phyloP scores from a whole-genome alignment of 2,113 vertebrate species.

The Prunella himalayana region DNA sequence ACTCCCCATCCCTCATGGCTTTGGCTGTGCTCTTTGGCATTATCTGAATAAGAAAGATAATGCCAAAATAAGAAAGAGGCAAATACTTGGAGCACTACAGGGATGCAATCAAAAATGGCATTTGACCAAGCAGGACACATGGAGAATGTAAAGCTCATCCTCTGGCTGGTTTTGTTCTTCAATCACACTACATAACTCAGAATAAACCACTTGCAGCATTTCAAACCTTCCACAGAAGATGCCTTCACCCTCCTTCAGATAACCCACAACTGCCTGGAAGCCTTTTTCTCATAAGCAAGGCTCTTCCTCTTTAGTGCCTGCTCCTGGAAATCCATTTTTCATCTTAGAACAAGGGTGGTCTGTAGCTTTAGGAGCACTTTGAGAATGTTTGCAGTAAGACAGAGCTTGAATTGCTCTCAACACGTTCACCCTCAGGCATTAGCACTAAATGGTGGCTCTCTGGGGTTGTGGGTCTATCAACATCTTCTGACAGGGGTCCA shows the following conservation, averaged over 20 bases:
- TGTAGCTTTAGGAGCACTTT: not conserved
- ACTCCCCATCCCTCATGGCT: not conserved
- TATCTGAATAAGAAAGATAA: slow-evolving; percentile 37
- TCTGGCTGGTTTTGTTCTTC: not conserved
- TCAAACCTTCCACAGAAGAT: not conserved
- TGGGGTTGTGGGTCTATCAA: not conserved
- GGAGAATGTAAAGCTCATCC: not conserved
- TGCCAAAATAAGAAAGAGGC: not conserved
- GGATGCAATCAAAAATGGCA: not conserved
- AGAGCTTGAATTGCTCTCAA: not conserved
- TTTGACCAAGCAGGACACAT: not conserved
- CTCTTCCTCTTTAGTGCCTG: not conserved
- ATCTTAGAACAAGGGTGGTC: not conserved
- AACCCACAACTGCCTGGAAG: not conserved
- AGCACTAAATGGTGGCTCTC: not conserved
- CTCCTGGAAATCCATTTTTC: not conserved
- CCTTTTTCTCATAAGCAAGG: not conserved
- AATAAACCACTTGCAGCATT: not conserved
- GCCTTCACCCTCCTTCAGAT: not conserved
- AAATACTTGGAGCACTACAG: not conserved
- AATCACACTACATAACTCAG: not conserved
- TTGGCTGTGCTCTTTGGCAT: slow-evolving; percentile 6
- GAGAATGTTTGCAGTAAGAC: not conserved
- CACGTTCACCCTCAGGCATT: not conserved
- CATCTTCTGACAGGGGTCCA: not conserved